Conservation (phyloP, 2,888 invertebrate genomes). For the Phasia obesa region DNA sequence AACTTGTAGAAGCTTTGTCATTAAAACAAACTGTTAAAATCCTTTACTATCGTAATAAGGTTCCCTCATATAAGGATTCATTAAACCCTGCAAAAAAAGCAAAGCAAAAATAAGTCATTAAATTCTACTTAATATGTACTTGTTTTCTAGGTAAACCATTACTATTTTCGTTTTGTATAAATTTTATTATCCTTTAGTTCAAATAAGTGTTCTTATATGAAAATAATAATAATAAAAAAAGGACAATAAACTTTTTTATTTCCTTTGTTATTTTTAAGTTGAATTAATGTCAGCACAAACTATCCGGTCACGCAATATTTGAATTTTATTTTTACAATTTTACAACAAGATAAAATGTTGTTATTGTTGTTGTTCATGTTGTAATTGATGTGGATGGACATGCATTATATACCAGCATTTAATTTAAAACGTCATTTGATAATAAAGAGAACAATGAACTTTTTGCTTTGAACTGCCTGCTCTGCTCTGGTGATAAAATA, state of each 20-base stretch:
- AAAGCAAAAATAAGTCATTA: too few species aligned
- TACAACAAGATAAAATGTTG: constrained; percentile 5
- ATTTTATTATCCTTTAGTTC: background rate
- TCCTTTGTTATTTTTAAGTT: constrained; percentile 1
- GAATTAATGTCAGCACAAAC: background rate
- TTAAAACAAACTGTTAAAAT: too few species aligned
- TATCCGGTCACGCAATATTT: constrained; percentile 65
- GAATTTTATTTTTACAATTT: constrained; percentile 45
- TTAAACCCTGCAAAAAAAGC: too few species aligned
- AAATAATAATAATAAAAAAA: constrained; percentile 6
- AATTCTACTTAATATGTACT: too few species aligned
- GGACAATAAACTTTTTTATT: constrained; percentile 10
- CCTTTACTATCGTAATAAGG: too few species aligned
- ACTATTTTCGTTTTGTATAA: background rate
- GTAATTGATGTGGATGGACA: constrained; percentile 20
- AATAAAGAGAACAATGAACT: constrained; percentile 55
- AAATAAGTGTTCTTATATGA: background rate
- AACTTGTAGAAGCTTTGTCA: too few species aligned
- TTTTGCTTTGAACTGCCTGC: constrained; percentile 22
- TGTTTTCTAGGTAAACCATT: too few species aligned
- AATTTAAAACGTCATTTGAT: constrained; percentile 45
- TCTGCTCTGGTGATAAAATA: constrained; percentile 6
- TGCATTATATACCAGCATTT: constrained; percentile 11
- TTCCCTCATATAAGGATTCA: too few species aligned
- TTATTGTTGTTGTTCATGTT: constrained; percentile 10